A percentile compares a stretch with the other conserved stretches of the same genome.
These are phyloP conservation scores for Buceros bicornis DNA, from an alignment of 2,797 vertebrate species.

Conservation along the genomic window DNA sequence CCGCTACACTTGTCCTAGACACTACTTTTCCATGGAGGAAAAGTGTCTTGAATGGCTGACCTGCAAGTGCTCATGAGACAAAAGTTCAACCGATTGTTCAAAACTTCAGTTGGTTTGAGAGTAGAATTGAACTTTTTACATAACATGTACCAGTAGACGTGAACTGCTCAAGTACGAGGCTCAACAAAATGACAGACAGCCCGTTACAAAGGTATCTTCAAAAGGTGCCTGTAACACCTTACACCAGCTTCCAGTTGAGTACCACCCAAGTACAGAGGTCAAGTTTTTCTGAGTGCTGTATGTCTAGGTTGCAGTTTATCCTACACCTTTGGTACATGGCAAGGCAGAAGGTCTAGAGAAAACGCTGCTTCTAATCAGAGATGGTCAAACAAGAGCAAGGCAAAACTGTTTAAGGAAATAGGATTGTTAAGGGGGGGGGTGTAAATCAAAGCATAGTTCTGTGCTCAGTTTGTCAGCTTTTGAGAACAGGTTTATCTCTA, in stretches of 20 bases:
- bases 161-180: background rate
- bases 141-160: background rate
- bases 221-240: background rate
- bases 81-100: background rate
- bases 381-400: background rate
- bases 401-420: background rate
- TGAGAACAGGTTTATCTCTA: background rate
- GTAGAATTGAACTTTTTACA: background rate
- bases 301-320: background rate
- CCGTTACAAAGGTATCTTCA: background rate
- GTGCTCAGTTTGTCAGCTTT: background rate
- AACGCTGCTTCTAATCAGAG: background rate
- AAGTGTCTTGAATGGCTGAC: background rate
- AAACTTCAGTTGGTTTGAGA: background rate
- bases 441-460: background rate
- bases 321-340: background rate
- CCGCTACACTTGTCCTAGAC: background rate
- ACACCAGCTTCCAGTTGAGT: background rate
- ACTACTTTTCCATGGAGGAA: background rate
- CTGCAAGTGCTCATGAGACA: background rate
- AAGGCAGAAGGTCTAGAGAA: background rate
- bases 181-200: background rate
- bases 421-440: rapidly evolving
- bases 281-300: background rate
- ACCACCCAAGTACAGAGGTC: background rate